Conservation (phyloP, 2,888 invertebrate genomes). For the Bibio marci region DNA sequence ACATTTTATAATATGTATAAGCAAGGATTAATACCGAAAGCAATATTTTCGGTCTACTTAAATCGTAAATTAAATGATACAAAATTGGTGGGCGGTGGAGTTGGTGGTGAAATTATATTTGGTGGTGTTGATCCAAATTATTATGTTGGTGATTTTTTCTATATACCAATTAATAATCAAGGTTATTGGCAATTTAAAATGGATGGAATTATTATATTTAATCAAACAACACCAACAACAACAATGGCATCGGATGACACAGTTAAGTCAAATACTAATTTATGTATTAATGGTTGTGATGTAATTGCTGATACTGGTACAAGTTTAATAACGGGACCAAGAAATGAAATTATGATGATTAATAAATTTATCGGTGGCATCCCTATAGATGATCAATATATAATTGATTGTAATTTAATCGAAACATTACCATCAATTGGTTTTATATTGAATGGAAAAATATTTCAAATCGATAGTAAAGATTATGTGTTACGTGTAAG, state of each 20-base stretch:
- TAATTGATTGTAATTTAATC: slow-evolving; percentile 63
- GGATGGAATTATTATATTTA: slow-evolving; percentile 53
- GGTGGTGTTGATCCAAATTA: slow-evolving; percentile 89
- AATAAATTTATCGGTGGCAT: slow-evolving; percentile 73
- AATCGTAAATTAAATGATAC: slow-evolving; percentile 55
- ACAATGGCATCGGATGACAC: too few relatives aligned
- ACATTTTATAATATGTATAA: slow-evolving; percentile 84
- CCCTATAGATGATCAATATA: slow-evolving; percentile 70
- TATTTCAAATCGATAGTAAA: slow-evolving; percentile 57
- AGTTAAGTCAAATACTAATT: slow-evolving; percentile 32
- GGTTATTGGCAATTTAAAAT: slow-evolving; percentile 97
- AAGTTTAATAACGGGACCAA: slow-evolving; percentile 85
- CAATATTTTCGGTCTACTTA: slow-evolving; percentile 90
- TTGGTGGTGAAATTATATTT: slow-evolving; percentile 83
- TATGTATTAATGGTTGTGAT: slow-evolving; percentile 71
- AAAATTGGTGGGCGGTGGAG: too few relatives aligned
- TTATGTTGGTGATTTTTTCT: slow-evolving; percentile 79
- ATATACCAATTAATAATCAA: slow-evolving; percentile 65
- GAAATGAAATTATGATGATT: slow-evolving; percentile 56
- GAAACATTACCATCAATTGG: slow-evolving; percentile 61
- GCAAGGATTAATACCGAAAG: slow-evolving; percentile 51
- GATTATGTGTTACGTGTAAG: slow-evolving; percentile 83
- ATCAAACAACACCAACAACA: too few relatives aligned
- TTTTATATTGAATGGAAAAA: slow-evolving; percentile 57
- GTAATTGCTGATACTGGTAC: slow-evolving; percentile 96